Conservation (phyloP, 2,113 vertebrate species). For the Monopterus albus region DNA sequence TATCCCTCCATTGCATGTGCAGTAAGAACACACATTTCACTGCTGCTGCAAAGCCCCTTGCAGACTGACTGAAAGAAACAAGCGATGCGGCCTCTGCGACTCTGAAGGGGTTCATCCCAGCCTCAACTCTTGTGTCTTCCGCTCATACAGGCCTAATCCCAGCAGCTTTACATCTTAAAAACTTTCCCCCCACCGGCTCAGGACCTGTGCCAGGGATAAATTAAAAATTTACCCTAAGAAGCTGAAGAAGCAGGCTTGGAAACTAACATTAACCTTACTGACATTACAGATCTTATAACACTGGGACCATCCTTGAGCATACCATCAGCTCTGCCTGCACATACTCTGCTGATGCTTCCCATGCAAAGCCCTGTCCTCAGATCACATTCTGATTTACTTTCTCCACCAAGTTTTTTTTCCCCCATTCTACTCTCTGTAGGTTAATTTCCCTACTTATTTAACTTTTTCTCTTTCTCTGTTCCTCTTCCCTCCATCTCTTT, state of each 20-base stretch:
- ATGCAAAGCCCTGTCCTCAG: conserved; percentile 44
- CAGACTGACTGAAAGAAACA: conserved; percentile 30
- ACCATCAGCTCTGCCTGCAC: conserved; percentile 3
- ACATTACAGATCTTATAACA: conserved; percentile 42
- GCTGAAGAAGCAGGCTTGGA: conserved; percentile 53
- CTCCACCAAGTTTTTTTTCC: conserved; percentile 24
- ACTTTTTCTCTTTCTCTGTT: not conserved
- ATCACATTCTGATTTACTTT: conserved; percentile 26
- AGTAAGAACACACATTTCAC: conserved; percentile 48
- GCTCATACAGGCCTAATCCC: conserved; percentile 71
- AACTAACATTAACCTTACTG: conserved; percentile 39
- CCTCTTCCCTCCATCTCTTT: not conserved
- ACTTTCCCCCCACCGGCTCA: conserved; percentile 41
- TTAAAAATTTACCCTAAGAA: conserved; percentile 65
- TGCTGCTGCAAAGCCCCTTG: conserved; percentile 47
- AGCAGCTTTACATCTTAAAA: conserved; percentile 73
- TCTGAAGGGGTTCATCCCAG: conserved; percentile 55
- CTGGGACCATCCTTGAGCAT: not conserved
- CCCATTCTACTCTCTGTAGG: conserved; percentile 17
- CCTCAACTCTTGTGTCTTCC: conserved; percentile 55
- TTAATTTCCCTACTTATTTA: conserved; percentile 23
- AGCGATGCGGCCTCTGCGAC: conserved; percentile 23
- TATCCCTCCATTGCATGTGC: conserved; percentile 63
- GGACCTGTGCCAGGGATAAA: conserved; percentile 59
- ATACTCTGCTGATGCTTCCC: conserved; percentile 1